These are phyloP conservation scores for Anoncus sp. DNA, from an alignment of 2,888 invertebrate species.

Conservation along the genomic window DNA sequence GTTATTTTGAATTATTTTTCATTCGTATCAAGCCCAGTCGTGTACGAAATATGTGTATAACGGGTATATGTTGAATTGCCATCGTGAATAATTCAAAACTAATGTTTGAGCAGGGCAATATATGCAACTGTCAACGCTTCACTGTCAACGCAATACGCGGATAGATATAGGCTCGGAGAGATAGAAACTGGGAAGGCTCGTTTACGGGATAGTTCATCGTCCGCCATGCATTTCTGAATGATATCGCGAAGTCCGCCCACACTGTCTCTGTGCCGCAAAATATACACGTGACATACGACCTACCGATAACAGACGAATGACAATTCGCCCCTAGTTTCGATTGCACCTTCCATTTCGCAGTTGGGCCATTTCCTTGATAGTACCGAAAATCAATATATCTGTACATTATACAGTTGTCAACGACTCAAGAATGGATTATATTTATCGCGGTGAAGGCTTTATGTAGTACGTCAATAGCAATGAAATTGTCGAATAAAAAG, in stretches of 20 bases:
- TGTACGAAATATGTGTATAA: neutral
- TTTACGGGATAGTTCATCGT: slow-evolving; percentile 57
- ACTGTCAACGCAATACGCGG: slow-evolving; percentile 26
- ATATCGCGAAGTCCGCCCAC: slow-evolving; percentile 40
- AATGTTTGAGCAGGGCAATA: slow-evolving; percentile 10
- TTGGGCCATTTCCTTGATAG: slow-evolving; percentile 9
- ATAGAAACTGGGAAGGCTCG: slow-evolving; percentile 30
- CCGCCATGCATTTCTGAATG: slow-evolving; percentile 43
- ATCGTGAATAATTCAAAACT: neutral
- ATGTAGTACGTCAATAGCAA: slow-evolving; percentile 10
- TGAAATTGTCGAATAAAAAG: slow-evolving; percentile 2
- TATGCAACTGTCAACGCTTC: slow-evolving; percentile 11
- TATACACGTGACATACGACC: slow-evolving; percentile 52
- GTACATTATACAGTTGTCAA: slow-evolving; percentile 10
- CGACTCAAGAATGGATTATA: neutral
- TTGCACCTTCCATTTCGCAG: slow-evolving; percentile 53
- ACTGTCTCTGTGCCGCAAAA: slow-evolving; percentile 19
- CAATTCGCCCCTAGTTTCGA: slow-evolving; percentile 56
- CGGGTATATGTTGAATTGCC: neutral
- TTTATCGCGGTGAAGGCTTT: neutral
- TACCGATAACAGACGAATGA: slow-evolving; percentile 57
- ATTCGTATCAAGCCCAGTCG: neutral
- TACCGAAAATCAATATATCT: neutral
- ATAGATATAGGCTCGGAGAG: slow-evolving; percentile 7
- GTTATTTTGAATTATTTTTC: neutral